Conservation (phyloP, 2,797 vertebrate species). For the Eupleurogrammus muticus region DNA sequence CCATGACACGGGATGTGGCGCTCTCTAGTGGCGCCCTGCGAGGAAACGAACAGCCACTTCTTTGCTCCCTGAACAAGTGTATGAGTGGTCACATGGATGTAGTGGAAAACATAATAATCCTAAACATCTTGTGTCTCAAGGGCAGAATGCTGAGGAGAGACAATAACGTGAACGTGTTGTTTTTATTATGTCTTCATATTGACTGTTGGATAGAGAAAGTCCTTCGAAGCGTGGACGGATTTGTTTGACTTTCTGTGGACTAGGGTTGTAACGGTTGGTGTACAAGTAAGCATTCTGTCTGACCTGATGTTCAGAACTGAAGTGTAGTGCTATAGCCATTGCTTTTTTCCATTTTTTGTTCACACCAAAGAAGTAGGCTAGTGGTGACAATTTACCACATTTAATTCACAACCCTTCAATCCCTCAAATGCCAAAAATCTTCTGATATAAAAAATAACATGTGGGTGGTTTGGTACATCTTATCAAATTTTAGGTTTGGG, state of each 20-base stretch:
- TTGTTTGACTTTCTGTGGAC: too few relatives aligned
- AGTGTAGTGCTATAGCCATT: not conserved
- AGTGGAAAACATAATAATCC: conserved; percentile 23
- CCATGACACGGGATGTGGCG: conserved; percentile 36
- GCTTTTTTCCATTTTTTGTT: too few relatives aligned
- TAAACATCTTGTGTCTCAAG: not conserved
- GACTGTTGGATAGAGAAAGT: not conserved
- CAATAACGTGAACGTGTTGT: not conserved
- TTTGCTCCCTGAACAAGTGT: not conserved
- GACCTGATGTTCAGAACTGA: not conserved
- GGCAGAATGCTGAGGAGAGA: not conserved
- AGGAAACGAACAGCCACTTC: conserved; percentile 2
- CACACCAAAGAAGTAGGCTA: not conserved
- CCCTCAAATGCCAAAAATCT: not conserved
- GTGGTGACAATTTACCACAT: not conserved
- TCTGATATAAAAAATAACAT: not conserved
- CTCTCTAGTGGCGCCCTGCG: conserved; percentile 58
- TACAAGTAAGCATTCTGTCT: not conserved
- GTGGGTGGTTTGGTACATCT: not conserved
- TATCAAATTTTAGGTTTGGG: not conserved
- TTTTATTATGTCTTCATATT: not conserved
- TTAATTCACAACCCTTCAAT: not conserved
- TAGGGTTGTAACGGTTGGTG: not conserved
- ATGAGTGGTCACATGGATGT: conserved; percentile 14
- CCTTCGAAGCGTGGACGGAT: not conserved